These are phyloP conservation scores for Iselma pallidipennis DNA, from an alignment of 2,888 invertebrate genomes.

Conservation along the genomic window DNA sequence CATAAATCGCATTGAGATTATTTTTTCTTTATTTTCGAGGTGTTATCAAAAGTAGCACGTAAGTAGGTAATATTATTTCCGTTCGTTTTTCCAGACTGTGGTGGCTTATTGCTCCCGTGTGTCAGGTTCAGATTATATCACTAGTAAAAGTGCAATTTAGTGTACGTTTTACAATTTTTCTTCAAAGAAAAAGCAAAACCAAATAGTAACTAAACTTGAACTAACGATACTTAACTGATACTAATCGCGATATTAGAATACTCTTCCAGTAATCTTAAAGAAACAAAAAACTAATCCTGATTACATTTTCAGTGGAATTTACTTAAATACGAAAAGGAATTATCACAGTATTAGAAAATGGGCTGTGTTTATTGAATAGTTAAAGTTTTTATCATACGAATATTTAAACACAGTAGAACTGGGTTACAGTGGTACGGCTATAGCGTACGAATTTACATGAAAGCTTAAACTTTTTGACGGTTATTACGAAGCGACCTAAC, in stretches of 20 bases:
- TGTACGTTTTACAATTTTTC: constrained; percentile 25
- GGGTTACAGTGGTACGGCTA: too few species aligned
- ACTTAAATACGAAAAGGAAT: too few species aligned
- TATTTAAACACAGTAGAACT: too few species aligned
- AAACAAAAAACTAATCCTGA: background rate
- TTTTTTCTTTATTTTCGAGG: constrained; percentile 4
- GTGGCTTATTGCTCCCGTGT: constrained; percentile 33
- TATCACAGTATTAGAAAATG: background rate
- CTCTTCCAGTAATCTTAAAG: background rate
- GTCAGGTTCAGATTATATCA: constrained; percentile 37
- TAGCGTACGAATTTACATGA: too few species aligned
- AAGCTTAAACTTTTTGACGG: too few species aligned
- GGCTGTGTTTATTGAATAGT: too few species aligned
- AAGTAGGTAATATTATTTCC: constrained; percentile 33
- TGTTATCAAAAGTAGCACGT: constrained; percentile 38
- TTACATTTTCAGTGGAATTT: background rate
- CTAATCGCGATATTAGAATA: constrained; percentile 11
- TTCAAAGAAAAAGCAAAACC: constrained; percentile 36
- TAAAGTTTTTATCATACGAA: too few species aligned
- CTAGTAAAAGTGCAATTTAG: constrained; percentile 36
- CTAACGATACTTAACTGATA: too few species aligned
- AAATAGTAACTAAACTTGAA: too few species aligned
- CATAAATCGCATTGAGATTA: background rate
- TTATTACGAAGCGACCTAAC: too few species aligned
- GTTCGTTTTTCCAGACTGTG: constrained; percentile 25